Percentiles rank a stretch among this genome's conserved stretches.
These are phyloP conservation scores for Melinaea menophilus DNA, from an alignment of 2,888 invertebrate genomes.

Conservation along the genomic window DNA sequence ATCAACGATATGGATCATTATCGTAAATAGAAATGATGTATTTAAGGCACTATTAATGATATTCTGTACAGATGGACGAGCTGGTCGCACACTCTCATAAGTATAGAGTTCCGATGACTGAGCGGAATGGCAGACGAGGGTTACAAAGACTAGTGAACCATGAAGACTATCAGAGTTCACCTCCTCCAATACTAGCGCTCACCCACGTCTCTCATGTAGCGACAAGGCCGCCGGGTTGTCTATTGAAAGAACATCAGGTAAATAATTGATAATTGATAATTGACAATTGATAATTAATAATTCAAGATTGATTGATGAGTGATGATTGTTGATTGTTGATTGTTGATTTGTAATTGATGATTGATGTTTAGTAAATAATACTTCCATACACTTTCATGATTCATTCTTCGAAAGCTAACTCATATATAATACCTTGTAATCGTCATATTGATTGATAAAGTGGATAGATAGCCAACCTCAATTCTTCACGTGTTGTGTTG, in stretches of 20 bases:
- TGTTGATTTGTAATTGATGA: too few species aligned
- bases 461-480: too few species aligned
- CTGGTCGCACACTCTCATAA: slow-evolving; percentile 67
- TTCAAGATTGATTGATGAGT: too few species aligned
- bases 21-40: background rate
- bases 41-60: slow-evolving; percentile 3
- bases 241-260: slow-evolving; percentile 45
- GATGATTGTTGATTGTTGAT: too few species aligned
- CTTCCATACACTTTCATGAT: too few species aligned
- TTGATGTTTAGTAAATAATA: too few species aligned
- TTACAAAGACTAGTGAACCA: slow-evolving; percentile 49
- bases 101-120: slow-evolving; percentile 61
- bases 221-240: slow-evolving; percentile 64
- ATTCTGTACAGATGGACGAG: slow-evolving; percentile 59
- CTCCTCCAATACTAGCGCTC: slow-evolving; percentile 59
- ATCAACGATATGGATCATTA: background rate
- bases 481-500: too few species aligned
- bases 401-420: too few species aligned
- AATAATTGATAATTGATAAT: background rate
- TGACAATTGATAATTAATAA: too few species aligned
- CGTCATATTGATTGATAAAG: too few species aligned
- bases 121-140: slow-evolving; percentile 56
- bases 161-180: slow-evolving; percentile 46
- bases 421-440: too few species aligned
- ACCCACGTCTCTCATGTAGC: slow-evolving; percentile 66